Evolutionary conservation across 1,140 invertebrate species (phyloP).

Genomic region (Lycorma delicatula): DNA sequence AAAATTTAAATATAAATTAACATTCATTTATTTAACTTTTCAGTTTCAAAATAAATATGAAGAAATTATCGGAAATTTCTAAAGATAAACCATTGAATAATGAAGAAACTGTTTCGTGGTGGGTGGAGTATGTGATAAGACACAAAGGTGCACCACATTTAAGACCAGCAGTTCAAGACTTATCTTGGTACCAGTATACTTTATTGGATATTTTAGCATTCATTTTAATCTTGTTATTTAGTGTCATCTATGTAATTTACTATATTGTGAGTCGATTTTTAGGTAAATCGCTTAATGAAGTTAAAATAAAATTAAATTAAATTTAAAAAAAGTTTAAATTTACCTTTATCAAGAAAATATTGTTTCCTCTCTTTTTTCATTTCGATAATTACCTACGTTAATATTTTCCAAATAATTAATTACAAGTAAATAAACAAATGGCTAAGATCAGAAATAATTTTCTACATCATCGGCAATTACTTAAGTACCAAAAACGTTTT

Average conservation of each 20-base stretch:
- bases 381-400: no score
- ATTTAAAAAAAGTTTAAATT: not conserved
- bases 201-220: conserved; percentile 40
- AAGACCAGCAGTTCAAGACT: conserved; percentile 43
- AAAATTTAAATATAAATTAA: no score
- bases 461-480: no score
- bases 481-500: no score
- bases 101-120: conserved; percentile 42
- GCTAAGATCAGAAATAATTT: no score
- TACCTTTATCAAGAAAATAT: not conserved
- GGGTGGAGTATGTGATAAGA: conserved; percentile 52
- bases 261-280: not conserved
- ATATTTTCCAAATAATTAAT: no score
- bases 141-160: conserved; percentile 48
- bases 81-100: not conserved
- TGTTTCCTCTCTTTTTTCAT: no score
- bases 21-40: no score
- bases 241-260: not conserved
- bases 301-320: not conserved
- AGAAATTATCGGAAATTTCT: not conserved
- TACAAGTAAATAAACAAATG: no score
- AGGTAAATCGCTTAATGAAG: no score
- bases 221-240: not conserved
- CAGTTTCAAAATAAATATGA: not conserved
- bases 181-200: conserved; percentile 50